These are phyloP conservation scores for Thrips palmi DNA, from an alignment of 1,140 invertebrate species.

Conservation along the genomic window DNA sequence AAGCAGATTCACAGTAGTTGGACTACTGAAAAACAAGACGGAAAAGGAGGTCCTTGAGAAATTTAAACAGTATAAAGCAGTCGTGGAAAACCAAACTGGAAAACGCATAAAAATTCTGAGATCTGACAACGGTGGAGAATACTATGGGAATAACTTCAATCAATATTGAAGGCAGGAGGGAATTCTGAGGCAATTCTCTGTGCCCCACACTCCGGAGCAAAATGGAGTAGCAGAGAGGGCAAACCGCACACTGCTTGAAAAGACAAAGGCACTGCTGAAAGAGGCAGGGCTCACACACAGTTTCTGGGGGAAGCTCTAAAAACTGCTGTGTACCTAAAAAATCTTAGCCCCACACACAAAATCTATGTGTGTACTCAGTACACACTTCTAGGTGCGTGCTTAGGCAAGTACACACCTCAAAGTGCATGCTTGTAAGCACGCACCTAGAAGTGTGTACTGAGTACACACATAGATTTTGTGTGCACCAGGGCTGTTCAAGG, in stretches of 20 bases:
- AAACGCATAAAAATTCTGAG: no score
- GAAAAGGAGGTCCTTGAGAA: no score
- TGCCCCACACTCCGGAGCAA: constrained; percentile 21
- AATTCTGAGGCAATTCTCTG: constrained; percentile 9
- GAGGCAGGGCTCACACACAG: constrained; percentile 12
- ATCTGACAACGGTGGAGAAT: constrained; percentile 23
- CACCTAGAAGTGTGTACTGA: no score
- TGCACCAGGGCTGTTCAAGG: constrained; percentile 3
- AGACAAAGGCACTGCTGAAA: constrained; percentile 17
- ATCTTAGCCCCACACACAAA: constrained; percentile 17
- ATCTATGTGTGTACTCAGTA: no score
- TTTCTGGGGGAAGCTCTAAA: constrained; percentile 16
- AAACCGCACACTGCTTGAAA: constrained; percentile 20
- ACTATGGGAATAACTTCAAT: constrained; percentile 6
- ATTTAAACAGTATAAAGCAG: no score
- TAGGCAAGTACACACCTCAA: no score
- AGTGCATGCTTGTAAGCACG: no score
- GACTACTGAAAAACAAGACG: no score
- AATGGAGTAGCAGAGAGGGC: constrained; percentile 23
- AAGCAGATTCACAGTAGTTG: no score
- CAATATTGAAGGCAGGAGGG: constrained; percentile 4
- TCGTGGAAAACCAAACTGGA: no score
- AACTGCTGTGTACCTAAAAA: constrained; percentile 25
- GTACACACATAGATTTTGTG: no score
- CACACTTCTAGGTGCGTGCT: no score